Percentiles rank a stretch among this genome's conserved stretches.
These are phyloP conservation scores for Danio choprae DNA, from an alignment of 2,797 vertebrate genomes.

Conservation along the genomic window DNA sequence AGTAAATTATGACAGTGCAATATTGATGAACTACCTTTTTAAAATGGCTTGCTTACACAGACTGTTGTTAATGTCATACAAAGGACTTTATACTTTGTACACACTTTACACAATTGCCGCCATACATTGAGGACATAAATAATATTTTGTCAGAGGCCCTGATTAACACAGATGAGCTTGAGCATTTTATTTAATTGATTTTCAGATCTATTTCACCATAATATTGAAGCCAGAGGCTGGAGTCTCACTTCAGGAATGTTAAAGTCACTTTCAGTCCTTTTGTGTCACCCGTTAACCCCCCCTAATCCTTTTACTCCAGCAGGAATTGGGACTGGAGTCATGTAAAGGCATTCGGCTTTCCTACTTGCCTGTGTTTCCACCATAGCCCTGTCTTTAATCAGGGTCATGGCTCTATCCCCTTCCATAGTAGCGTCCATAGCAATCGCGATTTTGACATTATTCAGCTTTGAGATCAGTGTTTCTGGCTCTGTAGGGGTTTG, in stretches of 20 bases:
- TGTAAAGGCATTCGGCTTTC: slow-evolving; percentile 18
- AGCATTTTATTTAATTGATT: slow-evolving; percentile 33
- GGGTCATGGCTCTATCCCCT: slow-evolving; percentile 26
- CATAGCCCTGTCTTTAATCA: slow-evolving; percentile 35
- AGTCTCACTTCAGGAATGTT: slow-evolving; percentile 21
- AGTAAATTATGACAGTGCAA: not conserved
- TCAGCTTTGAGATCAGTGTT: slow-evolving; percentile 38
- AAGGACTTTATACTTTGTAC: not conserved
- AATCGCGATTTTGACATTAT: slow-evolving; percentile 40
- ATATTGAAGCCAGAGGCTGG: slow-evolving; percentile 37
- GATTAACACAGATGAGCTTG: slow-evolving; percentile 22
- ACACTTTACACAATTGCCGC: not conserved
- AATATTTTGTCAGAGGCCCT: slow-evolving; percentile 18
- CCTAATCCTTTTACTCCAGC: slow-evolving; percentile 23
- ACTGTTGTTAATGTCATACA: not conserved
- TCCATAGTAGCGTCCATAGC: slow-evolving; percentile 17
- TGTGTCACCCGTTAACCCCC: slow-evolving; percentile 27
- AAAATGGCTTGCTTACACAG: not conserved
- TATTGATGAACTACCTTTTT: not conserved
- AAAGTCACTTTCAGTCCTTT: slow-evolving; percentile 28
- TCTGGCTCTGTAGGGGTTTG: slow-evolving; percentile 30
- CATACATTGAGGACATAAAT: slow-evolving; percentile 14
- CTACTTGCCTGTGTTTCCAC: slow-evolving; percentile 9
- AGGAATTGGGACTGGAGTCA: slow-evolving; percentile 22
- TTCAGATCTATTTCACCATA: slow-evolving; percentile 12